Base-by-base conservation (phyloP, 92 coral and sea anemone genomes). In the Phenganax stokvisi region DNA sequence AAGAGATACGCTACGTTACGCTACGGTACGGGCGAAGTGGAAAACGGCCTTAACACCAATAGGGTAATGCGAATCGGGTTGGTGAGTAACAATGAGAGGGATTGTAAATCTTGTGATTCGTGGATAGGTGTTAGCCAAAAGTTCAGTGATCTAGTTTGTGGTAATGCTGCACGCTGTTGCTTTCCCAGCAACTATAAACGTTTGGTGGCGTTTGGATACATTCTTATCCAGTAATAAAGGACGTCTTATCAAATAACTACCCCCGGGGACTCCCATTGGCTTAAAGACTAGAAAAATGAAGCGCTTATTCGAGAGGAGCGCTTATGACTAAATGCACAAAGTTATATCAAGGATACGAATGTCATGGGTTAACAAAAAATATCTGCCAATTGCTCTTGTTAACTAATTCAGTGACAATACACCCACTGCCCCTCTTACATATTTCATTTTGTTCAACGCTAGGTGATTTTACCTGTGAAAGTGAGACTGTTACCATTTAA, bases 121-220 rank as follows among this genome's bases (percentile, higher is more conserved):
- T 75, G 52, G 5, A 75, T 75, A 27, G 80, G 80, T 3, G 47
- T 44, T 25, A 17, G 79, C 47, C 12, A 29, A 74, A 3, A 0
- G 3, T 13, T 12, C 1, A 6, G 16, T 16, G 12, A 15, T 11
- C 54, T 55, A 56, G 12, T 56, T 0, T 54, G 63, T 57, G 80
- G 80, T 28, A 75, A 27, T 56, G 9, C 10, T 54, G 65, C 80
- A 16, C 37, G 8, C 3, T 75, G 66, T 75, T 4, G 51, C 3
- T 0, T 15, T 25, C 56, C 56, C 54, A 17, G 56, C 56, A 51
- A 12, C 37, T 7, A 54, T 1, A 74, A 54, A n/a, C 30, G 9
- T 29, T 53, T 17, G 10, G 6, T 44, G 8, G 64, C 79, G 20
- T 74, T 74, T 56, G 79, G 79, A 54, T 74, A 74, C 29, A 74